Conservation (phyloP, 2,888 invertebrate species). For the Aporophyla lueneburgensis region DNA sequence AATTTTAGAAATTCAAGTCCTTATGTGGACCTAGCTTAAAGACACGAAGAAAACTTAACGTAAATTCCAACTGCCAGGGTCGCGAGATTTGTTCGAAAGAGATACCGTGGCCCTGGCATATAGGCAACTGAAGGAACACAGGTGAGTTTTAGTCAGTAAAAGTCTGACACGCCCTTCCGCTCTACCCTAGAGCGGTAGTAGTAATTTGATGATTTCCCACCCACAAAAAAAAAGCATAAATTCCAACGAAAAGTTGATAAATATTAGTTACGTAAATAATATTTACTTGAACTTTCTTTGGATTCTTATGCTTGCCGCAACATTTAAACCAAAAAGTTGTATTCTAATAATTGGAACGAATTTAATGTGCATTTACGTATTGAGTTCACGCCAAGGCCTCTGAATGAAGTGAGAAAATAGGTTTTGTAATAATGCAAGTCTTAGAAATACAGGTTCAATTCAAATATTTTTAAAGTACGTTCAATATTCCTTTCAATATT, state of each 20-base stretch:
- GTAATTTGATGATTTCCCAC: too few species aligned
- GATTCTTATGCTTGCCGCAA: neutral
- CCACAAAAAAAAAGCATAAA: too few species aligned
- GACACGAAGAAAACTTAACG: neutral
- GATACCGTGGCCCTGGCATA: too few species aligned
- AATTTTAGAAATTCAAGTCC: neutral
- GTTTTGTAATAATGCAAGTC: neutral
- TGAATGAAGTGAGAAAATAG: neutral
- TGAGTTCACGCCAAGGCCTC: neutral
- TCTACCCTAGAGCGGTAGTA: too few species aligned
- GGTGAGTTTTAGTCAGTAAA: too few species aligned
- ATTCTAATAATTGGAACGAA: neutral
- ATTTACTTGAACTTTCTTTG: neutral
- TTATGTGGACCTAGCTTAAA: neutral
- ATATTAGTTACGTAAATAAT: neutral
- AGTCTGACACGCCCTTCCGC: too few species aligned
- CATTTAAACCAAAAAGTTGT: neutral
- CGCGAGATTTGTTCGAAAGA: too few species aligned
- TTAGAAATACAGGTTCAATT: neutral
- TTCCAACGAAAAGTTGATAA: neutral
- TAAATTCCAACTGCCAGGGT: too few species aligned
- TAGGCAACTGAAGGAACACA: too few species aligned
- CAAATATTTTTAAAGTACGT: neutral
- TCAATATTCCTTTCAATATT: neutral
- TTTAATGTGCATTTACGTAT: neutral